Evolutionary conservation across 2,797 vertebrate genomes (phyloP), one percentile per base, ranked within the genome.

Genomic region (Poecile montanus): DNA sequence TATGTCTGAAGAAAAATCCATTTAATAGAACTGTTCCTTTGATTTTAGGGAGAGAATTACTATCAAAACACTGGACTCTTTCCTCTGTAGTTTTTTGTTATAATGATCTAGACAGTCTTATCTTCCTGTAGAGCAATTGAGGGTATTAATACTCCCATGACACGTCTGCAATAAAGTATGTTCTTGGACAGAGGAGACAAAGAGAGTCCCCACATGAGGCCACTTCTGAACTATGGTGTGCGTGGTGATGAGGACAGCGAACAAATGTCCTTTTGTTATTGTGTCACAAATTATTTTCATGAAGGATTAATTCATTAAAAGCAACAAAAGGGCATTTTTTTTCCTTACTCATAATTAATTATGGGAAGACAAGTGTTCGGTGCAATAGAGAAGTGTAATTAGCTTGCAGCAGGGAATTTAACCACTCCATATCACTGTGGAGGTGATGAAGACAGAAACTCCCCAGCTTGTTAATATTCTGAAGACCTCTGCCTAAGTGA

Each of bases 221-320:
- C 90, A 79, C 92, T 97, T 94, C 92, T 87, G 62, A 71, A 60
- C 85, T 72, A 29, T 4, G 5, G 19, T 70, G 53, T 60, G 65
- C 40, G 47, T 73, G 80, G 60, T 91, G 96, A 95, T 87, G 91
- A 96, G 80, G 66, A 89, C 76, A 54, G 77, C 89, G 96, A 97
- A 97, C 91, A 96, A 94, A 81, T 85, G 94, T 89, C n/a, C 90
- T 95, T 97, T 96, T 95, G 73, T 97, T 94, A 87, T 88, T 76
- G 89, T 95, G 86, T 70, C 95, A 92, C 30, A 83, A 92, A 86
- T 94, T 5, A 94, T 96, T 93, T 94, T 96, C 82, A 72, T 87
- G 76, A 96, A 91, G 87, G 68, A 95, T 96, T 96, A 95, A 97
- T 96, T 97, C 82, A 94, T 94, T 96, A 92, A 95, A 95, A 81